phyloP scores from a whole-genome alignment of 2,888 invertebrate species.

The Phlogophora meticulosa region DNA sequence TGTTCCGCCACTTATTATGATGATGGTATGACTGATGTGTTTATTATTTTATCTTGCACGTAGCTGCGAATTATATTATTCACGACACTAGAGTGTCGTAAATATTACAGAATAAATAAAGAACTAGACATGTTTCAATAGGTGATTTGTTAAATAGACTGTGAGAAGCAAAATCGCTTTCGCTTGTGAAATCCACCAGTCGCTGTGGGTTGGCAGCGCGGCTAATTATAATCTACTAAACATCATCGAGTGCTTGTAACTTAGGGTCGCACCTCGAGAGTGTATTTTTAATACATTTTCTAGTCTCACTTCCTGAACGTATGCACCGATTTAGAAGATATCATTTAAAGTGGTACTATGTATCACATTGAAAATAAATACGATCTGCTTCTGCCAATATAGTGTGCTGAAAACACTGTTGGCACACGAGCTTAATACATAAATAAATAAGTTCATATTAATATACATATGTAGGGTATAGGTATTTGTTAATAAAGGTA shows the following conservation, averaged over 20 bases:
- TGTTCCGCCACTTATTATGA: slow-evolving; percentile 40
- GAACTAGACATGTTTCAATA: background rate
- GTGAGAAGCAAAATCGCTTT: slow-evolving; percentile 38
- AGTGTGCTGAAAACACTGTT: slow-evolving; percentile 13
- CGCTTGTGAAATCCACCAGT: slow-evolving; percentile 70
- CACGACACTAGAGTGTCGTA: background rate
- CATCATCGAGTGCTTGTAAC: slow-evolving; percentile 88
- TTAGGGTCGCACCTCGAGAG: slow-evolving; percentile 85
- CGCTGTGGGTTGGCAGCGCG: slow-evolving; percentile 79
- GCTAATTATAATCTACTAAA: slow-evolving; percentile 91
- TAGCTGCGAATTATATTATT: slow-evolving; percentile 32
- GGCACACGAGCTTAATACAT: slow-evolving; percentile 6
- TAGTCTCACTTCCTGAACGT: slow-evolving; percentile 74
- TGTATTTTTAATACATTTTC: slow-evolving; percentile 85
- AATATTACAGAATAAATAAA: slow-evolving; percentile 24
- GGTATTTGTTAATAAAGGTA: slow-evolving; percentile 27
- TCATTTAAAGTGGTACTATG: slow-evolving; percentile 10
- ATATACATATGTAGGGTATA: background rate
- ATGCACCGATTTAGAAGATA: slow-evolving; percentile 72
- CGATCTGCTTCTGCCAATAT: background rate
- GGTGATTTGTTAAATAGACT: background rate
- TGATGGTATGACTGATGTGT: slow-evolving; percentile 43
- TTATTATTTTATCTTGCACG: slow-evolving; percentile 53
- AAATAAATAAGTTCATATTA: slow-evolving; percentile 13
- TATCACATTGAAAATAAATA: background rate